Conservation (phyloP, 2,113 vertebrate genomes). For the Anoplopoma fimbria region DNA sequence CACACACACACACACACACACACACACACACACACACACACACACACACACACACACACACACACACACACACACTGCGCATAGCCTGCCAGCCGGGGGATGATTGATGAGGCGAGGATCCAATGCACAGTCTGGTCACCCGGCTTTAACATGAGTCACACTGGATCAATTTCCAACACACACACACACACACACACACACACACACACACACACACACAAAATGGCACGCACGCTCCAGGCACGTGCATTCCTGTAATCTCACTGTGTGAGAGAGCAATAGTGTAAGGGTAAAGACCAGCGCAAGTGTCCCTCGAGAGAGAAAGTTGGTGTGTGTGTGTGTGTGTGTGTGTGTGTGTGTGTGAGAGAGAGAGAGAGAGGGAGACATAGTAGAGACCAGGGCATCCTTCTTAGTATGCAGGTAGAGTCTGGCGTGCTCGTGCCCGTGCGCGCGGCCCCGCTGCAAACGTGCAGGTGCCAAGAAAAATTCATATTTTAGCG, state of each 20-base stretch:
- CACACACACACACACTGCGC: slow-evolving; percentile 59
- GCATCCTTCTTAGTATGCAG: slow-evolving; percentile 70
- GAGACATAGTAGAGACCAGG: slow-evolving; percentile 31
- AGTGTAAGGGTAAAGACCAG: slow-evolving; percentile 29
- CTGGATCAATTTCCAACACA: slow-evolving; percentile 60
- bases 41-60: slow-evolving; percentile 33
- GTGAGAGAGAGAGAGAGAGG: not conserved
- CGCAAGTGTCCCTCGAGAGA: slow-evolving; percentile 40
- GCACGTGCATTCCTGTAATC: slow-evolving; percentile 24
- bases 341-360: not conserved
- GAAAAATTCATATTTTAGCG: slow-evolving; percentile 62
- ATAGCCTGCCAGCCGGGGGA: slow-evolving; percentile 66
- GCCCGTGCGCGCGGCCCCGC: slow-evolving; percentile 34
- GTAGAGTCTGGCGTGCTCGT: slow-evolving; percentile 58
- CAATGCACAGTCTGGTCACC: slow-evolving; percentile 59
- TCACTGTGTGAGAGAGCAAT: not conserved
- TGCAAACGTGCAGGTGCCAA: slow-evolving; percentile 64
- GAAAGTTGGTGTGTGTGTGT: slow-evolving; percentile 36
- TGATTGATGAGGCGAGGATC: slow-evolving; percentile 77
- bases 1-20: not conserved
- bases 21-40: slow-evolving; percentile 25
- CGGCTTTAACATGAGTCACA: slow-evolving; percentile 70
- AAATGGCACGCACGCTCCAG: slow-evolving; percentile 25
- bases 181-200: not conserved
- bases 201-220: not conserved